phyloP scores from a whole-genome alignment of 2,113 vertebrate genomes.

The Athene noctua region DNA sequence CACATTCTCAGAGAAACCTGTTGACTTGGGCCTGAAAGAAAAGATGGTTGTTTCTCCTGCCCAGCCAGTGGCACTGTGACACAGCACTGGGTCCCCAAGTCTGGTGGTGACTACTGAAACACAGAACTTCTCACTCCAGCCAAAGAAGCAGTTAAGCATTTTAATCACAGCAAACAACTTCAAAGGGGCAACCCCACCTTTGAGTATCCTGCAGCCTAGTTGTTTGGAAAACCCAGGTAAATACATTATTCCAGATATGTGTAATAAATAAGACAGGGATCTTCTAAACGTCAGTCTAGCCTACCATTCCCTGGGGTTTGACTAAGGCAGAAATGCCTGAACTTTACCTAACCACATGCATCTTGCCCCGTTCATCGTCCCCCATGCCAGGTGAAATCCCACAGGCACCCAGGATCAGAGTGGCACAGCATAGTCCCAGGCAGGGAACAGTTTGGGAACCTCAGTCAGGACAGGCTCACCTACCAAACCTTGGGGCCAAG shows the following conservation, averaged over 20 bases:
- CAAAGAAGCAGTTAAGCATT: neutral
- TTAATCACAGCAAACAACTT: neutral
- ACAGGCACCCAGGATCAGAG: neutral
- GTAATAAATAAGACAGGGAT: neutral
- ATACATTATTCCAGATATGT: neutral
- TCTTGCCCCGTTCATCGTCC: neutral
- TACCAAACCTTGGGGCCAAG: neutral
- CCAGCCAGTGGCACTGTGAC: neutral
- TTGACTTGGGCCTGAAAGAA: neutral
- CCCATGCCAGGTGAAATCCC: accelerated
- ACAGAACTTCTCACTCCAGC: neutral
- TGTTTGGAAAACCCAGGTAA: neutral
- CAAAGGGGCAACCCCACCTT: neutral
- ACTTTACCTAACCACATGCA: neutral
- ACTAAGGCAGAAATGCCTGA: neutral
- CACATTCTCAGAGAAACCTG: neutral
- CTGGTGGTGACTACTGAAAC: neutral
- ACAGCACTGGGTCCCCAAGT: neutral
- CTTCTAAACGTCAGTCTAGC: neutral
- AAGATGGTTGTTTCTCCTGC: accelerated
- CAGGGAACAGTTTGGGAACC: neutral
- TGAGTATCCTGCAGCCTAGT: neutral
- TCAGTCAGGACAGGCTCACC: neutral
- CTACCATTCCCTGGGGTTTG: neutral
- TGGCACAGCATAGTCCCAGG: accelerated